Percentiles rank a stretch among this genome's conserved stretches.
Evolutionary conservation across 92 coral and sea anemone genomes (phyloP).

Genomic region (Chrysogorgia sp.): DNA sequence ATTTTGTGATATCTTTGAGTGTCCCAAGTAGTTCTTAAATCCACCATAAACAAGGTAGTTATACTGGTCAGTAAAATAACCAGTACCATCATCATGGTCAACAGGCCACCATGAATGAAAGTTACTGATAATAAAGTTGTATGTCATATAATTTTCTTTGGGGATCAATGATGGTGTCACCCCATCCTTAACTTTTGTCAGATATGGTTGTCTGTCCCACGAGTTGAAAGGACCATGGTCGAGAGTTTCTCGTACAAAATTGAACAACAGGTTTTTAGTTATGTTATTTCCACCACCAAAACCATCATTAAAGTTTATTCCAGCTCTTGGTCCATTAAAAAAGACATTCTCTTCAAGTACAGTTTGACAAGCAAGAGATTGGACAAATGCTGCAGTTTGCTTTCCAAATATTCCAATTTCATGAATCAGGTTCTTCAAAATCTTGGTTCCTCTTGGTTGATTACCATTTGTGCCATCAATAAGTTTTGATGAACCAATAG

Average conservation of each 20-base stretch:
- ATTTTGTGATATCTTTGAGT: conserved; percentile 32
- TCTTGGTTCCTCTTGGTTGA: conserved; percentile 36
- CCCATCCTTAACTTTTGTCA: conserved; percentile 37
- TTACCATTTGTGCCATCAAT: conserved; percentile 44
- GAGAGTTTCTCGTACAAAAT: conserved; percentile 37
- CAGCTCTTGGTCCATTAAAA: conserved; percentile 43
- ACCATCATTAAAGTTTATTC: conserved; percentile 37
- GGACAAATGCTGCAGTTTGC: conserved; percentile 39
- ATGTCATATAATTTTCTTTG: conserved; percentile 37
- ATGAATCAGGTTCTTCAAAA: conserved; percentile 29
- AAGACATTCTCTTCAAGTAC: conserved; percentile 32
- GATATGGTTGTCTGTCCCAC: conserved; percentile 49
- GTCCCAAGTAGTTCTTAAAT: conserved; percentile 41
- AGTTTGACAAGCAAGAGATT: conserved; percentile 37
- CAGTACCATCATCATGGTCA: conserved; percentile 47
- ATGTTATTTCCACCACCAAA: conserved; percentile 43
- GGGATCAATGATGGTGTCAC: conserved; percentile 22
- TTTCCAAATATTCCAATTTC: conserved; percentile 45
- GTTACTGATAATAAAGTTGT: conserved; percentile 36
- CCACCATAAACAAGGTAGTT: conserved; percentile 45
- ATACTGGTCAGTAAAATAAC: conserved; percentile 36
- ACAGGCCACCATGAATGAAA: conserved; percentile 41
- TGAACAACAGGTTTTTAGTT: conserved; percentile 33
- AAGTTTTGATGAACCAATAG: conserved; percentile 36
- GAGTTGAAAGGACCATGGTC: conserved; percentile 48